Evolutionary conservation across 1,140 invertebrate genomes (phyloP).

Genomic region (Tenebrio molitor): DNA sequence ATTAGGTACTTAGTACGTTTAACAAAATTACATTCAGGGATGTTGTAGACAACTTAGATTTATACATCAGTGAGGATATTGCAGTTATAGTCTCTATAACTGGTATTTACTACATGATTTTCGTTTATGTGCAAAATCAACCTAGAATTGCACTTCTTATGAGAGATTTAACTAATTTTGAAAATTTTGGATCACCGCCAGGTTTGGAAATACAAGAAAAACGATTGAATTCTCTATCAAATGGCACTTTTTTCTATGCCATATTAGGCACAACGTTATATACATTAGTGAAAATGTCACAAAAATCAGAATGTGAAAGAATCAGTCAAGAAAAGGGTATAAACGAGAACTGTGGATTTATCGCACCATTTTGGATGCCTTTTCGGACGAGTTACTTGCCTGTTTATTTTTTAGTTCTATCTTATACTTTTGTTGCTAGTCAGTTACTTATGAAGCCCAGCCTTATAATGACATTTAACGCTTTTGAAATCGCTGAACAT

Average conservation of each 20-base stretch:
- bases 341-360: constrained; percentile 3
- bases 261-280: background rate
- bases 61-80: constrained; percentile 5
- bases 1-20: background rate
- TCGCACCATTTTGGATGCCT: constrained; percentile 28
- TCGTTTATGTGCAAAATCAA: background rate
- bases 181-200: constrained; percentile 6
- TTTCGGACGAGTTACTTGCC: constrained; percentile 34
- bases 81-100: background rate
- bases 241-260: constrained; percentile 3
- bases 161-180: constrained; percentile 23
- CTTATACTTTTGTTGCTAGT: background rate
- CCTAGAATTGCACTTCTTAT: constrained; percentile 3
- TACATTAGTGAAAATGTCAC: background rate
- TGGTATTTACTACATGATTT: constrained; percentile 2
- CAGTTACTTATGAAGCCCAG: constrained; percentile 5
- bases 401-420: background rate
- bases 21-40: too few relatives aligned
- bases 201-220: constrained; percentile 6
- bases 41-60: background rate
- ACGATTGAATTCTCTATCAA: constrained; percentile 14
- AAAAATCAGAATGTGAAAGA: background rate
- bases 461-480: constrained; percentile 1
- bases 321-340: background rate
- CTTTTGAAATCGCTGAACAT: constrained; percentile 16